phyloP scores from a whole-genome alignment of 2,888 invertebrate genomes.

The Rhabditoides inermis region DNA sequence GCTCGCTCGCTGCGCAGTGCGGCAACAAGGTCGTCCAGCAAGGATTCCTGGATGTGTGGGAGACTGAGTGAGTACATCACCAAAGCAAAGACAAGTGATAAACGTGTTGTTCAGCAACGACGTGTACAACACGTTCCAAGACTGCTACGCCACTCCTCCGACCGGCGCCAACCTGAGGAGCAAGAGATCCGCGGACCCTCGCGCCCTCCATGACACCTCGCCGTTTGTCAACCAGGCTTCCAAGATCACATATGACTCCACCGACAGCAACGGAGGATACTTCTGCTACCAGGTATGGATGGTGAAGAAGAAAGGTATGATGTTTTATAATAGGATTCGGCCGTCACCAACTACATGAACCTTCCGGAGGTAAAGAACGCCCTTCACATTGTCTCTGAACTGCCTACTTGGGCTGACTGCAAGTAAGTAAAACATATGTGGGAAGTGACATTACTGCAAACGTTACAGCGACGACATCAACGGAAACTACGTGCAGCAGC shows the following conservation, averaged over 20 bases:
- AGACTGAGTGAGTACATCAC: conserved; percentile 23
- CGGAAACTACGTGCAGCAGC: conserved; percentile 36
- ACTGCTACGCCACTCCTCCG: conserved; percentile 22
- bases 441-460: background rate
- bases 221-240: conserved; percentile 33
- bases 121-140: conserved; percentile 39
- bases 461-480: conserved; percentile 31
- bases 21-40: conserved; percentile 24
- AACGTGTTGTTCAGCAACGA: conserved; percentile 22
- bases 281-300: conserved; percentile 34
- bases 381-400: conserved; percentile 24
- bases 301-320: too few relatives aligned
- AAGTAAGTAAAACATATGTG: conserved; percentile 10
- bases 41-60: conserved; percentile 30
- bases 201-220: conserved; percentile 15
- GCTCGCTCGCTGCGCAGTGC: conserved; percentile 21
- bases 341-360: conserved; percentile 25
- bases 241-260: conserved; percentile 29
- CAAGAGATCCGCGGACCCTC: conserved; percentile 18
- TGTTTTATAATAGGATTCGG: too few relatives aligned
- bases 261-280: conserved; percentile 34
- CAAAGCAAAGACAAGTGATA: background rate
- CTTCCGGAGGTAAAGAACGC: conserved; percentile 22
- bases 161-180: conserved; percentile 9
- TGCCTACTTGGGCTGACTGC: conserved; percentile 28